A percentile compares a stretch with the other conserved stretches of the same genome.
Evolutionary conservation across 2,113 vertebrate genomes (phyloP).

Genomic region (Sebastes schlegelii): DNA sequence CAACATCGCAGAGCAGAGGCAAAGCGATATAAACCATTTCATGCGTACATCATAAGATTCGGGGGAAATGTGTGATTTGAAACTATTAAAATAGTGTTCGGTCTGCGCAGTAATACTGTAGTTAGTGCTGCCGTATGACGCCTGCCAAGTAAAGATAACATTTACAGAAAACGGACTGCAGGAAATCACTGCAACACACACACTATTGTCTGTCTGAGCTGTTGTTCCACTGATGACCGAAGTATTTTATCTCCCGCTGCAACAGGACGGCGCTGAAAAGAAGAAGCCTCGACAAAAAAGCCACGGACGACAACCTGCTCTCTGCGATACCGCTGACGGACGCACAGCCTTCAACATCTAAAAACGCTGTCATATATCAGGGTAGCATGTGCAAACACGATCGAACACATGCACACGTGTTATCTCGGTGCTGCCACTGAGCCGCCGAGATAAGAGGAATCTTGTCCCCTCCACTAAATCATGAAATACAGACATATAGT

Average conservation of each 20-base stretch:
- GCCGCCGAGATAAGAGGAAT: conserved; percentile 50
- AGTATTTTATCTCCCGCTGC: conserved; percentile 57
- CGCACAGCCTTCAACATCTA: conserved; percentile 1
- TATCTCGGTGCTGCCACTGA: conserved; percentile 44
- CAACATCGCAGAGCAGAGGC: background rate
- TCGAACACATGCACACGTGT: conserved; percentile 1
- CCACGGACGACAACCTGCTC: conserved; percentile 32
- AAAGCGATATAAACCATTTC: background rate
- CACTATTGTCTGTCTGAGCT: conserved; percentile 33
- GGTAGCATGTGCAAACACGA: conserved; percentile 17
- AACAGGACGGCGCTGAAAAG: conserved; percentile 46
- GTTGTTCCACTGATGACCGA: conserved; percentile 44
- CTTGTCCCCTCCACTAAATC: conserved; percentile 23
- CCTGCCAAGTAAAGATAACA: conserved; percentile 69
- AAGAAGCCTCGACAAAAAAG: conserved; percentile 38
- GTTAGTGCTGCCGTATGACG: conserved; percentile 5
- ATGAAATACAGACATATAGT: conserved; percentile 24
- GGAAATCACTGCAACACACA: conserved; percentile 45
- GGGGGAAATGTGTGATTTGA: background rate
- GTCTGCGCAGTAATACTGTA: background rate
- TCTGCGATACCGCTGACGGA: conserved; percentile 1
- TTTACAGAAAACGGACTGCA: conserved; percentile 9
- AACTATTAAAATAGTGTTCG: background rate
- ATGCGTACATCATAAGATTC: background rate
- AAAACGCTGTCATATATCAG: conserved; percentile 5